These are phyloP conservation scores for Dipodomys ordii DNA, from an alignment of 2,113 vertebrate genomes.

Conservation along the genomic window DNA sequence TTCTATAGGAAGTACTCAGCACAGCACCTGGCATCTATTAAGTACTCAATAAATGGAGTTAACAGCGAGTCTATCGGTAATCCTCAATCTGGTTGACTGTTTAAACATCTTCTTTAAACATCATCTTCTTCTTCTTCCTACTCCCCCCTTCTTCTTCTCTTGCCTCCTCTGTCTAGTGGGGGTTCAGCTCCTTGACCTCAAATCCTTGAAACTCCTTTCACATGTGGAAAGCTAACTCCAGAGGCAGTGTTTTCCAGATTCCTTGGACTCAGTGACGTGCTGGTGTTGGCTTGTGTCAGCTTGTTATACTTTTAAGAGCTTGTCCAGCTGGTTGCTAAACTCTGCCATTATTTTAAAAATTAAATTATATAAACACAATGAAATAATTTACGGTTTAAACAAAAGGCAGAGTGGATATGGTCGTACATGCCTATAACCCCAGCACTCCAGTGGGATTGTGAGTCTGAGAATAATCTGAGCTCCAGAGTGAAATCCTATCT, in stretches of 20 bases:
- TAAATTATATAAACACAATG: background rate
- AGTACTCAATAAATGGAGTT: background rate
- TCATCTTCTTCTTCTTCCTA: too few species aligned
- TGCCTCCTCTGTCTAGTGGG: background rate
- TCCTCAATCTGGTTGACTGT: background rate
- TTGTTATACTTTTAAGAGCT: constrained; percentile 34
- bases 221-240: background rate
- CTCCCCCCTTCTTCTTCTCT: too few species aligned
- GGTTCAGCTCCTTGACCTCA: background rate
- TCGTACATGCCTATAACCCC: too few species aligned
- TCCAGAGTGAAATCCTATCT: background rate
- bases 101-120: background rate
- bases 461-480: background rate
- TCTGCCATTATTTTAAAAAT: constrained; percentile 9
- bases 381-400: background rate
- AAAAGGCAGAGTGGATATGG: background rate
- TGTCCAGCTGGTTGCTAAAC: constrained; percentile 38
- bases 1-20: background rate
- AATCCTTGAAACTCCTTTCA: background rate
- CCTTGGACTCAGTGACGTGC: background rate
- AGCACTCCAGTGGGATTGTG: background rate
- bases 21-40: background rate
- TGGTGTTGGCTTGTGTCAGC: background rate
- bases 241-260: background rate
- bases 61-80: background rate